Conservation (phyloP, 2,113 vertebrate genomes). For the Hippolais icterina region DNA sequence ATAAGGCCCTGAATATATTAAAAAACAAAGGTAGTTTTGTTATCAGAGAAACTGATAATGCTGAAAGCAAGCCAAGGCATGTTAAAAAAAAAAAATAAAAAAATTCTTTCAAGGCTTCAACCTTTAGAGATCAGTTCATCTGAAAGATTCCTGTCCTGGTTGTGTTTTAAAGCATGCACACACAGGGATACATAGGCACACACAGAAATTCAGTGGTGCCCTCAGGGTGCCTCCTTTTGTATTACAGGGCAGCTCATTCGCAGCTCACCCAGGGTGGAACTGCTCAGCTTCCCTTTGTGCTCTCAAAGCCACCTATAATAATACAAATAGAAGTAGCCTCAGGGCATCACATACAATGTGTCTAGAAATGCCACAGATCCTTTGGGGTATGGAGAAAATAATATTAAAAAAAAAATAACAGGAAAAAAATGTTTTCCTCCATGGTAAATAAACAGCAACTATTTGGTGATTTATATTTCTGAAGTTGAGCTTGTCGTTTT, state of each 20-base stretch:
- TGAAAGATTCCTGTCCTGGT: slow-evolving; percentile 12
- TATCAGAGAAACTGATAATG: not conserved
- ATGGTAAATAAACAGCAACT: not conserved
- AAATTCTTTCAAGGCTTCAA: not conserved
- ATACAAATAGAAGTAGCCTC: slow-evolving; percentile 40
- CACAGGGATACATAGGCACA: not conserved
- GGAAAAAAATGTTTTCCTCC: not conserved
- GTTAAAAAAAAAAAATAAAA: too few relatives aligned
- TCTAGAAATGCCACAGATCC: not conserved
- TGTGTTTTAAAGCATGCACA: not conserved
- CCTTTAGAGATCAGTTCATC: slow-evolving; percentile 19
- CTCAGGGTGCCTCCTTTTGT: slow-evolving; percentile 40
- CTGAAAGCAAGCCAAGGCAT: not conserved
- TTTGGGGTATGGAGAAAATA: not conserved
- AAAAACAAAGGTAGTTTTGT: not conserved
- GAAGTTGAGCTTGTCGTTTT: slow-evolving; percentile 18
- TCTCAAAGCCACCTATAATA: slow-evolving; percentile 45
- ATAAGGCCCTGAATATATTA: slow-evolving; percentile 4
- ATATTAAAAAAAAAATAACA: not conserved
- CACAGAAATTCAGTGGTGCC: slow-evolving; percentile 8
- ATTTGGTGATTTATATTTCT: slow-evolving; percentile 1
- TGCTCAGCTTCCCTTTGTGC: slow-evolving; percentile 32
- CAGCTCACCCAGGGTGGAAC: not conserved
- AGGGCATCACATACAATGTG: not conserved
- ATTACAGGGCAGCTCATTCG: slow-evolving; percentile 7